Conservation (phyloP, 2,888 invertebrate species). For the Calliopum simillimum region DNA sequence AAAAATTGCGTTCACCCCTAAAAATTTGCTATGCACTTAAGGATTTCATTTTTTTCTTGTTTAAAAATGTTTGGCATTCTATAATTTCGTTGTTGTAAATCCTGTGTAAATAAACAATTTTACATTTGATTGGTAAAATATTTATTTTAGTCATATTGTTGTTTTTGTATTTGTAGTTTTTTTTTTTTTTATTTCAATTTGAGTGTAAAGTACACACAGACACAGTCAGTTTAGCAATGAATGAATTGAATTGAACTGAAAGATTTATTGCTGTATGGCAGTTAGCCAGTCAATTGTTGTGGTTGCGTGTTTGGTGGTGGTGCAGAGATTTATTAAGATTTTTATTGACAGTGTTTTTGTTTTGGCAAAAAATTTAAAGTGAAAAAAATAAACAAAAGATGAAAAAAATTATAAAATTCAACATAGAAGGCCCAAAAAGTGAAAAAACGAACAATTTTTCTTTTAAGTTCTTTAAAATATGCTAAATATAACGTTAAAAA, state of each 20-base stretch:
- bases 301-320: no score
- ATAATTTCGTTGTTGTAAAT: not conserved
- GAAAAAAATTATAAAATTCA: no score
- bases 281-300: no score
- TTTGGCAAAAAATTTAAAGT: no score
- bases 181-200: not conserved
- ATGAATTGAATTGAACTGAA: not conserved
- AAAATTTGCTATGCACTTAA: not conserved
- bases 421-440: no score
- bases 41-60: not conserved
- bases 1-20: no score
- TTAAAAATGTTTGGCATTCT: not conserved
- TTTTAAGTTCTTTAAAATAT: no score
- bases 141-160: conserved; percentile 27
- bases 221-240: not conserved
- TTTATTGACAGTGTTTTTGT: no score
- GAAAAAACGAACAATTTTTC: no score
- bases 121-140: conserved; percentile 22
- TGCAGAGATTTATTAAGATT: no score
- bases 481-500: no score
- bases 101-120: conserved; percentile 29
- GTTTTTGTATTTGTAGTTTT: not conserved
- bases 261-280: not conserved
- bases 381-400: no score
- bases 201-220: not conserved